Percentiles rank a stretch among this genome's conserved stretches.
Evolutionary conservation across 2,888 invertebrate species (phyloP).

Genomic region (Drosophila nr. medialis): DNA sequence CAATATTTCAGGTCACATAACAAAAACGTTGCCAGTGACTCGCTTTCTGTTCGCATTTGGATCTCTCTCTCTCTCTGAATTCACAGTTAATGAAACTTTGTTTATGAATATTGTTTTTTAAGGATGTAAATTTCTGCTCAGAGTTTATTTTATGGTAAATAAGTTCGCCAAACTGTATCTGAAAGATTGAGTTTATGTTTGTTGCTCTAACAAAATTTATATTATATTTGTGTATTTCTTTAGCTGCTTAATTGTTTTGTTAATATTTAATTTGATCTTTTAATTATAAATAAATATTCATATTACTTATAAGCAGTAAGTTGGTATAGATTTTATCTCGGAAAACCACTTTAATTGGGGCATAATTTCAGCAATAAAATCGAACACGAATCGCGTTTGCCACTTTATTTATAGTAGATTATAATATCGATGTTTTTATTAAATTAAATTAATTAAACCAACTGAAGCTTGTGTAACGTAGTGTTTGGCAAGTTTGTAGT

Average conservation of each 20-base stretch:
- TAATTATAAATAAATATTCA: not conserved
- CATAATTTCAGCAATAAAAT: not conserved
- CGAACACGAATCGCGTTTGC: not conserved
- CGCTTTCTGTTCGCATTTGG: slow-evolving; percentile 1
- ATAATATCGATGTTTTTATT: not conserved
- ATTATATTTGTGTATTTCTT: not conserved
- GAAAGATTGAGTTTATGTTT: not conserved
- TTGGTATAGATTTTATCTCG: not conserved
- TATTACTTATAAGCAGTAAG: not conserved
- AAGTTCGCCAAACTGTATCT: not conserved
- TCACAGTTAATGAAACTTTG: slow-evolving; percentile 73
- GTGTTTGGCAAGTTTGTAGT: not conserved
- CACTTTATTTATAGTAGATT: not conserved
- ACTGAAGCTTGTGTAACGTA: not conserved
- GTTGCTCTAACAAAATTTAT: not conserved
- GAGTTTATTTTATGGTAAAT: slow-evolving; percentile 15
- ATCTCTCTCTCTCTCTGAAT: not conserved
- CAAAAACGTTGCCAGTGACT: slow-evolving; percentile 12
- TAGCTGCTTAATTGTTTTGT: not conserved
- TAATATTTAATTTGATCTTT: not conserved
- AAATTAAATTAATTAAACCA: not conserved
- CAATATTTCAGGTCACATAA: slow-evolving; percentile 61
- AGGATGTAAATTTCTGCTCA: slow-evolving; percentile 51
- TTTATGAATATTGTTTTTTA: slow-evolving; percentile 81
- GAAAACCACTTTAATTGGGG: not conserved